Conservation (phyloP, 2,797 vertebrate genomes). For the Eulemur mongoz region DNA sequence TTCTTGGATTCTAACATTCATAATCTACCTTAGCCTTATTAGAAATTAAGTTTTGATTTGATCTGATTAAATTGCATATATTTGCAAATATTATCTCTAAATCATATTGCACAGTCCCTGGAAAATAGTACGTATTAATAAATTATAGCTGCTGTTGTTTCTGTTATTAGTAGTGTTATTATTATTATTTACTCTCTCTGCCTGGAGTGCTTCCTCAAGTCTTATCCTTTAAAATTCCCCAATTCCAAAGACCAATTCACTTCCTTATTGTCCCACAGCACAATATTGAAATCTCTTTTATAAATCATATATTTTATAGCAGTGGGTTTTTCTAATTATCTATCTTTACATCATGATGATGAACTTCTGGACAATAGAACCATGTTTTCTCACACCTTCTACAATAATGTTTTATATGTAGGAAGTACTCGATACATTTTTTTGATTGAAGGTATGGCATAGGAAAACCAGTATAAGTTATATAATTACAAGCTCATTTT, state of each 20-base stretch:
- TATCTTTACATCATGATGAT: constrained; percentile 8
- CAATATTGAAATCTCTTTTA: not conserved
- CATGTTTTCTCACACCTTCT: not conserved
- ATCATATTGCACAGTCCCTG: not conserved
- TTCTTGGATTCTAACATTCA: not conserved
- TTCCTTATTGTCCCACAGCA: not conserved
- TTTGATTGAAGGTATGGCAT: not conserved
- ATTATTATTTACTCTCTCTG: not conserved
- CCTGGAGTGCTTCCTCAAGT: not conserved
- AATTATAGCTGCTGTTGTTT: not conserved
- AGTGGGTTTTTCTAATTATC: not conserved
- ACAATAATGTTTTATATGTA: not conserved
- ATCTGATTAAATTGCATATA: not conserved
- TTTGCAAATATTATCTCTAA: not conserved
- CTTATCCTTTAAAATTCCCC: not conserved
- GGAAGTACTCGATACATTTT: not conserved
- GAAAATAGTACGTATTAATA: not conserved
- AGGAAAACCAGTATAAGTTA: not conserved
- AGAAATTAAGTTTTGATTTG: not conserved
- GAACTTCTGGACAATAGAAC: not conserved
- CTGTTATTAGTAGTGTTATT: not conserved
- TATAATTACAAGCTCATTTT: not conserved
- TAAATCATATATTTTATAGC: not conserved
- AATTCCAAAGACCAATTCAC: not conserved
- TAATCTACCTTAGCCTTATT: not conserved